Conservation (phyloP, 2,113 vertebrate genomes). For the Lampris incognitus region DNA sequence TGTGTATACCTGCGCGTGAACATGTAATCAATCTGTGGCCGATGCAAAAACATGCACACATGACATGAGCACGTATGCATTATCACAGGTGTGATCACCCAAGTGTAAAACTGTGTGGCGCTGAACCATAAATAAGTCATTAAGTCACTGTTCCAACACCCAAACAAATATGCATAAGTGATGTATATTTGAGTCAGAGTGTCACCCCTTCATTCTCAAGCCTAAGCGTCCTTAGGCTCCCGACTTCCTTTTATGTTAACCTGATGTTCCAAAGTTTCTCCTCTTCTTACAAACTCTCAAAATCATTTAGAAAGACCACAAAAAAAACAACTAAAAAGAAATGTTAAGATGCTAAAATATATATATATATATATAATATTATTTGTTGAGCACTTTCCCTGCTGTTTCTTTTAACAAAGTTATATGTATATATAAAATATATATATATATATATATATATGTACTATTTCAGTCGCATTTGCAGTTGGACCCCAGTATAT, state of each 20-base stretch:
- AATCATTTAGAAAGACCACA: neutral
- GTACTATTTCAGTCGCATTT: neutral
- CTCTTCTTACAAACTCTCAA: slow-evolving; percentile 11
- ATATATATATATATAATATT: no score
- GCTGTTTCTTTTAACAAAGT: no score
- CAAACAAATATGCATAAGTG: slow-evolving; percentile 68
- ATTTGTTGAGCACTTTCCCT: no score
- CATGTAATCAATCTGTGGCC: slow-evolving; percentile 7
- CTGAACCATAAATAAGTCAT: slow-evolving; percentile 23
- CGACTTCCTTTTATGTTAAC: slow-evolving; percentile 10
- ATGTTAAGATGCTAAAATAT: no score
- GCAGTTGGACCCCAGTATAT: neutral
- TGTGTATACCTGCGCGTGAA: neutral
- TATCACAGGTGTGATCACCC: slow-evolving; percentile 33
- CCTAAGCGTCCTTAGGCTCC: slow-evolving; percentile 33
- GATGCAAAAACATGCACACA: slow-evolving; percentile 14
- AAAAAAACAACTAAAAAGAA: no score
- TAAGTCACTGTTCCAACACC: slow-evolving; percentile 38
- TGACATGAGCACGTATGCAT: slow-evolving; percentile 25
- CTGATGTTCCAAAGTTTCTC: slow-evolving; percentile 24
- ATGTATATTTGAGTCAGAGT: slow-evolving; percentile 70
- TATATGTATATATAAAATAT: no score
- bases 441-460: neutral
- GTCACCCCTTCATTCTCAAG: slow-evolving; percentile 29
- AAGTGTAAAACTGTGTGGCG: slow-evolving; percentile 32